Percentiles rank a stretch among this genome's conserved stretches.
These are phyloP conservation scores for Amazona guildingii DNA, from an alignment of 2,113 vertebrate genomes.

Conservation along the genomic window DNA sequence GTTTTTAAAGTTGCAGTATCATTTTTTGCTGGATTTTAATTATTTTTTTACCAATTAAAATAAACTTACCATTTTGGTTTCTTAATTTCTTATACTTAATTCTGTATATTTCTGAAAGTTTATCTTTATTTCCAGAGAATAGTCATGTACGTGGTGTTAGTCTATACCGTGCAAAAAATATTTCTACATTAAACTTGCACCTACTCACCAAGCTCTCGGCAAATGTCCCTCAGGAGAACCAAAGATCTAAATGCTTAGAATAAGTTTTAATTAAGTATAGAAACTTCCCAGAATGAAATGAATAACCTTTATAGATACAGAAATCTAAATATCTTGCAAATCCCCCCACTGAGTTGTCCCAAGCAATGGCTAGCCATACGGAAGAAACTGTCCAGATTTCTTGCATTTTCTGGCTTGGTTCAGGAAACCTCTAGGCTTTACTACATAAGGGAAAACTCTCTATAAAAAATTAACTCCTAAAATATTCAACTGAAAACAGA, in stretches of 20 bases:
- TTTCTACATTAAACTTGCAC: neutral
- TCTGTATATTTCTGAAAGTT: neutral
- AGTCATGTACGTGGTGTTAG: neutral
- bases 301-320: slow-evolving; percentile 16
- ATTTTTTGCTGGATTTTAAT: neutral
- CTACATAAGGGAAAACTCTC: neutral
- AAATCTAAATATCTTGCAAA: slow-evolving; percentile 13
- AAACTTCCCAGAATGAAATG: slow-evolving; percentile 17
- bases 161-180: neutral
- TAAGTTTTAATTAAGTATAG: slow-evolving; percentile 18
- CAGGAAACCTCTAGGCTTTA: slow-evolving; percentile 39
- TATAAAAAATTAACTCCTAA: neutral
- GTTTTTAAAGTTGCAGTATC: neutral
- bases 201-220: neutral
- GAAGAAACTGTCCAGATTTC: slow-evolving; percentile 25
- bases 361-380: neutral
- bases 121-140: neutral
- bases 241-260: neutral
- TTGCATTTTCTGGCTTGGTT: slow-evolving; percentile 34
- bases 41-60: neutral
- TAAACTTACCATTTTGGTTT: neutral
- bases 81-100: neutral
- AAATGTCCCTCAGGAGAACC: neutral
- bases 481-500: neutral
- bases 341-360: neutral